A percentile compares a stretch with the other conserved stretches of the same genome.
phyloP scores from a whole-genome alignment of 2,888 invertebrate species.

The Drosophila suboccidentalis region DNA sequence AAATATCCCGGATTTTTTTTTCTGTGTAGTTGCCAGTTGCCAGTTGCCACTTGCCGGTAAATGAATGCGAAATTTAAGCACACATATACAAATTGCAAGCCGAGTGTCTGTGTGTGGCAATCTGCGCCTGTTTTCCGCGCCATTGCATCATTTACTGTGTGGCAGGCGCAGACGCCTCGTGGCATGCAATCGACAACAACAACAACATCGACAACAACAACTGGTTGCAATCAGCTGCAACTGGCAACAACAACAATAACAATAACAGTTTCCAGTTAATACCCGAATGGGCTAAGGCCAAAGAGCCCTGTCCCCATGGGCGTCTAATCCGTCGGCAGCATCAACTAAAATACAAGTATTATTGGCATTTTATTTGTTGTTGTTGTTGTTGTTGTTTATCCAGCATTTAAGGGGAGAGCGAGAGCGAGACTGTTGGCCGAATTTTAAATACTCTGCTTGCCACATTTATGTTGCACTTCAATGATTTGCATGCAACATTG shows the following conservation, averaged over 20 bases:
- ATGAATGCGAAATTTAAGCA: constrained; percentile 47
- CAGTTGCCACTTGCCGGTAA: constrained; percentile 20
- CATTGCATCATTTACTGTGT: constrained; percentile 53
- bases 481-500: constrained; percentile 45
- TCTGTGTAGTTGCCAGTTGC: constrained; percentile 4
- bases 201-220: constrained; percentile 19
- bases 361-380: constrained; percentile 1
- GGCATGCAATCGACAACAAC: constrained; percentile 37
- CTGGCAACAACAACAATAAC: background rate
- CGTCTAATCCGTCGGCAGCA: constrained; percentile 29
- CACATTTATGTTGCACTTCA: constrained; percentile 53
- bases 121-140: constrained; percentile 63
- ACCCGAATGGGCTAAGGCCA: constrained; percentile 39
- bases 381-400: background rate
- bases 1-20: too few species aligned
- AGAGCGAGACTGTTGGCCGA: constrained; percentile 9
- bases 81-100: constrained; percentile 11
- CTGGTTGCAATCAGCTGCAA: too few species aligned
- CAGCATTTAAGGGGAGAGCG: background rate
- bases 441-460: constrained; percentile 44
- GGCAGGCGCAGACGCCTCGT: constrained; percentile 36
- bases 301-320: constrained; percentile 49
- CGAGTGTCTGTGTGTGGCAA: constrained; percentile 49
- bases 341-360: constrained; percentile 7
- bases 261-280: background rate